phyloP scores from a whole-genome alignment of 2,113 vertebrate genomes.

The Chaetops frenatus region DNA sequence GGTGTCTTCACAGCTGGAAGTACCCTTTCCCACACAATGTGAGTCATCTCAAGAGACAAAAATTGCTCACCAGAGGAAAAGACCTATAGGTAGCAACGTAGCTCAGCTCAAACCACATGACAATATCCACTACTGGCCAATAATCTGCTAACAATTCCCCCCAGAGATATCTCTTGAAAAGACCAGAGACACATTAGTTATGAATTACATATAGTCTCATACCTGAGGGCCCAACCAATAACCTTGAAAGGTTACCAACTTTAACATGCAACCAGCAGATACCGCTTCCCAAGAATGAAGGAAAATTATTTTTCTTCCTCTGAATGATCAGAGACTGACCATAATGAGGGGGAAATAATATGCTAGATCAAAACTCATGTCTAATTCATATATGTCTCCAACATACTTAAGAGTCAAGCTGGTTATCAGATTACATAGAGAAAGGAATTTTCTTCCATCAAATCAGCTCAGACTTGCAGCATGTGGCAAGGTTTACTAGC shows the following conservation, averaged over 20 bases:
- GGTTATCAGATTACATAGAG: background rate
- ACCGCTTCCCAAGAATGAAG: background rate
- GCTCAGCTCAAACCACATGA: background rate
- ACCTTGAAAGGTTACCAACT: background rate
- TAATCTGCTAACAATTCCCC: rapidly evolving
- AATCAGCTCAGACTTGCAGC: background rate
- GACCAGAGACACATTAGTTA: background rate
- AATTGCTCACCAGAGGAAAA: background rate
- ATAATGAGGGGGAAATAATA: background rate
- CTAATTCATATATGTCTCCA: background rate
- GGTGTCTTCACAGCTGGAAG: background rate
- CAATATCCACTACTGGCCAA: background rate
- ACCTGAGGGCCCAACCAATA: background rate
- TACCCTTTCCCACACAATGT: background rate
- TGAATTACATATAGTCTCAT: background rate
- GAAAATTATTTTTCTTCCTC: background rate
- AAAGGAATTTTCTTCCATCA: background rate
- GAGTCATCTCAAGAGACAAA: background rate
- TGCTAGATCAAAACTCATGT: background rate
- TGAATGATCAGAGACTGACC: background rate
- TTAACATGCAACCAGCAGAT: background rate
- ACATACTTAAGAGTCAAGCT: background rate
- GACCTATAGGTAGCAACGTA: background rate
- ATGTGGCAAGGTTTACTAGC: background rate
- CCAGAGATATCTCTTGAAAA: background rate